These are phyloP conservation scores for Petrophora chlorosata DNA, from an alignment of 2,888 invertebrate species.

Conservation along the genomic window DNA sequence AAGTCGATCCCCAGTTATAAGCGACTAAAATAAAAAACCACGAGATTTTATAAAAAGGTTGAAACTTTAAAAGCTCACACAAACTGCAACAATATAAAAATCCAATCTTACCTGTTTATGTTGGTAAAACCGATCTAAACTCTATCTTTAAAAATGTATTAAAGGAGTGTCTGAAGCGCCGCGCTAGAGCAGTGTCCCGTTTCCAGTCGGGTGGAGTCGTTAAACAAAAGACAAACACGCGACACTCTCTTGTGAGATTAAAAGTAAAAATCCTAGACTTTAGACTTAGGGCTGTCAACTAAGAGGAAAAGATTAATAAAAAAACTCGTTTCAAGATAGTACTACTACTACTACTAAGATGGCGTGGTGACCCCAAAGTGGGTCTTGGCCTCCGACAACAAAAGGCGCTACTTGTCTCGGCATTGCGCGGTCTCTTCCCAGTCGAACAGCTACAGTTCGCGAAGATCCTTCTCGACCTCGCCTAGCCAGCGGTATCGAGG, in stretches of 20 bases:
- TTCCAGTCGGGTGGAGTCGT: constrained; percentile 63
- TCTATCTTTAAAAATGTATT: constrained; percentile 5
- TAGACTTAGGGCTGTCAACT: constrained; percentile 51
- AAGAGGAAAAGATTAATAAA: not conserved
- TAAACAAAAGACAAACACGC: constrained; percentile 74
- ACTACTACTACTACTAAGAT: no score
- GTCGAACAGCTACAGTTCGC: no score
- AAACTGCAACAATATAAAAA: constrained; percentile 4
- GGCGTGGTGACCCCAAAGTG: no score
- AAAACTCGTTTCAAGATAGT: no score
- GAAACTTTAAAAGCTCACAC: not conserved
- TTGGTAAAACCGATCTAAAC: constrained; percentile 11
- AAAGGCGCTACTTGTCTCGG: no score
- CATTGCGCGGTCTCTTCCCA: no score
- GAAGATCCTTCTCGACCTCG: no score
- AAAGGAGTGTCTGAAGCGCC: constrained; percentile 26
- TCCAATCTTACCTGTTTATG: constrained; percentile 7
- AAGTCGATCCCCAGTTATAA: no score
- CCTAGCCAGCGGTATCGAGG: no score
- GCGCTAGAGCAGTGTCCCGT: constrained; percentile 52
- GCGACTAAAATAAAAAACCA: no score
- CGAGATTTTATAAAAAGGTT: no score
- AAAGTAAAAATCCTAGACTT: constrained; percentile 61
- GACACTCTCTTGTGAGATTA: constrained; percentile 73
- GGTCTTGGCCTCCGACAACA: no score